Evolutionary conservation across 2,113 vertebrate species (phyloP).

Genomic region (Carassius auratus): DNA sequence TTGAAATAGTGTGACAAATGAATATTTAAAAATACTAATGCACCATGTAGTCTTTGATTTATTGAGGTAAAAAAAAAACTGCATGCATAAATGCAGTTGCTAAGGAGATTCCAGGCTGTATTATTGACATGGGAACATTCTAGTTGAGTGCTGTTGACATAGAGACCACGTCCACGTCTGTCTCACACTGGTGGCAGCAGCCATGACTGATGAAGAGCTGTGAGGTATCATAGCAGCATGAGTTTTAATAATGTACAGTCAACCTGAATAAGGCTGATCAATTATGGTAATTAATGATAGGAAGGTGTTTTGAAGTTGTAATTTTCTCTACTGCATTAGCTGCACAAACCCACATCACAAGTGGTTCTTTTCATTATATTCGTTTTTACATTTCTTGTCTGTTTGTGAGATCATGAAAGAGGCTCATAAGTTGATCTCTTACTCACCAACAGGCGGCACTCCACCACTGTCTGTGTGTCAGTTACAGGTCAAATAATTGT

Average conservation of each 20-base stretch:
- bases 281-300: not conserved
- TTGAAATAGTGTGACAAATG: not conserved
- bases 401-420: not conserved
- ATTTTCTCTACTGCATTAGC: not conserved
- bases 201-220: not conserved
- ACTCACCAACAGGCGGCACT: conserved; percentile 44
- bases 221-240: not conserved
- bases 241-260: conserved; percentile 20
- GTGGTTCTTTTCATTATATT: not conserved
- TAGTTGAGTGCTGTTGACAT: conserved; percentile 33
- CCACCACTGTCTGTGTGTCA: conserved; percentile 28
- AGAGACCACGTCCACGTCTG: not conserved
- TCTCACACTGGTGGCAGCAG: conserved; percentile 6
- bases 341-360: not conserved
- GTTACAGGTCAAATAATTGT: not conserved
- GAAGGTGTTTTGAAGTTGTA: not conserved
- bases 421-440: not conserved
- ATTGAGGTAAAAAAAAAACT: not conserved
- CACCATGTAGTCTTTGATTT: not conserved
- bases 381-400: not conserved
- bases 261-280: not conserved
- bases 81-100: not conserved
- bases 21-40: not conserved
- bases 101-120: not conserved
- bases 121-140: not conserved